Evolutionary conservation across 2,888 invertebrate species (phyloP), one percentile per base, ranked within the genome.

Genomic region (Chaitophorus viminalis): DNA sequence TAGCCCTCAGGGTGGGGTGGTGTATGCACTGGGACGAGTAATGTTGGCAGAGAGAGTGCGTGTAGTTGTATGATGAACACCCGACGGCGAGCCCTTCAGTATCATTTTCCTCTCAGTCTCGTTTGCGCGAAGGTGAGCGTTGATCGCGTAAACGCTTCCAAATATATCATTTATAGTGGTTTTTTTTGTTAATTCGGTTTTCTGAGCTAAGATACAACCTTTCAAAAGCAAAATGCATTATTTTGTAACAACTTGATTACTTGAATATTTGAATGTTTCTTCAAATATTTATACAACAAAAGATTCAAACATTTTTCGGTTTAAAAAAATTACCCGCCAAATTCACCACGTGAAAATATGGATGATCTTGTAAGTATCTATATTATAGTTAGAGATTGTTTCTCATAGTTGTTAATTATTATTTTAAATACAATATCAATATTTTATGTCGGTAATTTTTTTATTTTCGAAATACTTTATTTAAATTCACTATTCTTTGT

Each of bases 31-130:
- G 52, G 52, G 39, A 68, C 31, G 72, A 39, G n/a, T 33, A 5
- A 52, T 25, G 52, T 31, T 17, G n/a, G 36, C 33, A 31, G 65
- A 74, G 82, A 21, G 82, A 52, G 52, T n/a, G 82, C 65, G 76
- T 84, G 76, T 75, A 84, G 83, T 39, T 75, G 83, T 65, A 65
- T 46, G 84, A 84, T 84, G 84, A 76, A 76, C 83, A 76, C 83
- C 65, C 84, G 46, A 65, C 84, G 84, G 84, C 75, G 21, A 84
- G 76, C 75, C 75, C 39, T 76, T 76, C 76, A 76, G 84, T 84
- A 76, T 84, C 84, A 84, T 76, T 84, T 84, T 65, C 75, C 46
- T 46, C 6, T 54, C 65, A 75, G 84, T 84, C 60, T 39, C 46
- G 84, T 46, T 65, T 31, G 84, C 31, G 84, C 6, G 39, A 76